Evolutionary conservation across 2,888 invertebrate species (phyloP), one percentile per base, ranked within the genome.

Genomic region (Conistra vaccinii): DNA sequence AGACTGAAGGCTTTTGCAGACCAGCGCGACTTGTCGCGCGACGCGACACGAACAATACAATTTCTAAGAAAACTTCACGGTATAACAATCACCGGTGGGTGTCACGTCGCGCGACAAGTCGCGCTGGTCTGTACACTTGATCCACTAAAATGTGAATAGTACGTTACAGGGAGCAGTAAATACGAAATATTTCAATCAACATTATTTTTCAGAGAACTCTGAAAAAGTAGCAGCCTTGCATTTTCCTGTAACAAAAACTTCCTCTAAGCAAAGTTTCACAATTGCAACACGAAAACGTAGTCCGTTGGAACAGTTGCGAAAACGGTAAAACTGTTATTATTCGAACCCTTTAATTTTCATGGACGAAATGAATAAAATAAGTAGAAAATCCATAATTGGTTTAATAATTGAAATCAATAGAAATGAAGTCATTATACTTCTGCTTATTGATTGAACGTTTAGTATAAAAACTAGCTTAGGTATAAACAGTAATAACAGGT

Each of bases 381-480:
- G 10, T 23, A 17, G 48, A 53, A 35, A 29, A 10, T 3, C 23
- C 5, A 23, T 78, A 23, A 53, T 7, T 23, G n/a, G 17, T 48
- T 26, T 51, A 14, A 32, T 65, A 53, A 26, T 55, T 29, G n/a
- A 32, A 69, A 69, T 77, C 39, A 51, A 83, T 45, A 69, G 17
- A 51, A 82, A 80, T 69, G 2, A 69, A 76, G 51, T 39, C 29
- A 65, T 65, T 66, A 61, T 60, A n/a, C 23, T 32, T 61, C 14
- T 2, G 48, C 17, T 62, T 45, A 76, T 62, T 66, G 39, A 76
- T 62, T 66, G 39, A 29, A 32, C 3, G n/a, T 45, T 76, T 51
- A 6, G 17, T 42, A 45, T 53, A 66, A 69, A 65, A 57, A 76
- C 42, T 69, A n/a, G 68, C 20, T 48, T 23, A 23, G 32, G 39